phyloP scores from a whole-genome alignment of 2,888 invertebrate species.

The Stenoptilia bipunctidactyla region DNA sequence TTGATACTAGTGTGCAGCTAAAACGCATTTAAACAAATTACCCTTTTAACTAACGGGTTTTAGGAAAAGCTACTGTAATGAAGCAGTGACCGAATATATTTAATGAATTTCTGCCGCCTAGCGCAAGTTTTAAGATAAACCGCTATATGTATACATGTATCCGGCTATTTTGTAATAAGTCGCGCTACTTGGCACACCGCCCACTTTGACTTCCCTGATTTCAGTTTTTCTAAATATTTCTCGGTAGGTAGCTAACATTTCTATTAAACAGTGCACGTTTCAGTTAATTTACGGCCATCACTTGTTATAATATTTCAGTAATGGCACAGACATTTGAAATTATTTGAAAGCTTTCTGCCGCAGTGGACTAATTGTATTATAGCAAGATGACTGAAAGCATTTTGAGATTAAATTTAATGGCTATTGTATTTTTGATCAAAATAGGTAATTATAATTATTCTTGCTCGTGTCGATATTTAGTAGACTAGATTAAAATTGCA shows the following conservation, averaged over 20 bases:
- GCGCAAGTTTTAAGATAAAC: conserved; percentile 10
- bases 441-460: no score
- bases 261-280: not conserved
- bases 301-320: not conserved
- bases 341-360: no score
- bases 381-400: no score
- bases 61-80: conserved; percentile 9
- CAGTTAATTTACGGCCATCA: not conserved
- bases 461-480: no score
- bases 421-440: no score
- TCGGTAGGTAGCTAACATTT: conserved; percentile 21
- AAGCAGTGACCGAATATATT: not conserved
- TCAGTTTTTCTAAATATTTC: conserved; percentile 45
- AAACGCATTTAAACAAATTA: no score
- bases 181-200: conserved; percentile 46
- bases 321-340: no score
- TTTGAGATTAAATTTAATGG: no score
- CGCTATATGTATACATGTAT: conserved; percentile 21
- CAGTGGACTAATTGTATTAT: no score
- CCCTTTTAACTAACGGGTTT: no score
- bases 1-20: no score
- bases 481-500: no score
- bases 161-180: conserved; percentile 43
- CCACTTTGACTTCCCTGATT: conserved; percentile 34
- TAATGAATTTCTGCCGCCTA: not conserved